Evolutionary conservation across 2,797 vertebrate genomes (phyloP).

Genomic region (Glossophaga mutica): DNA sequence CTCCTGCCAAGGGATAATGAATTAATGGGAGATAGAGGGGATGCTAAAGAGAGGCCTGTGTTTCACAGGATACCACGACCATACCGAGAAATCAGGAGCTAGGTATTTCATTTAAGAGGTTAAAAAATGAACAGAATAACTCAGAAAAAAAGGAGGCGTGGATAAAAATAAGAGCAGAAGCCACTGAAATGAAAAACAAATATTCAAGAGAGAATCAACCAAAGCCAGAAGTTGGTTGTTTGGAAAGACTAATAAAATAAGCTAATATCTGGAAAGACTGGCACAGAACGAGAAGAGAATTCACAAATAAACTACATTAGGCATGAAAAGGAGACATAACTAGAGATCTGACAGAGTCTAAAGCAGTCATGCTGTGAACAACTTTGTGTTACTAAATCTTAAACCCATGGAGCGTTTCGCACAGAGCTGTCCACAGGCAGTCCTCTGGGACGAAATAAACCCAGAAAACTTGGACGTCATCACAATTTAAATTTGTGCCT

Average conservation of each 20-base stretch:
- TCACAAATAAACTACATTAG: background rate
- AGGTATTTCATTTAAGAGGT: slow-evolving; percentile 46
- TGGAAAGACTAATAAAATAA: background rate
- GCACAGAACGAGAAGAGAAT: background rate
- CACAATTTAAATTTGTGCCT: background rate
- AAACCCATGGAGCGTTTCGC: background rate
- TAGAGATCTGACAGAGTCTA: background rate
- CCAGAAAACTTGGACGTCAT: background rate
- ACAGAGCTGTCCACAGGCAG: background rate
- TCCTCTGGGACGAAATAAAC: background rate
- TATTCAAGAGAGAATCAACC: background rate
- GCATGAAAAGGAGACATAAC: background rate
- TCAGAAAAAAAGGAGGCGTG: background rate
- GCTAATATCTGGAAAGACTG: background rate
- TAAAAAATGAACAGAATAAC: slow-evolving; percentile 10
- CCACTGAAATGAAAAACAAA: slow-evolving; percentile 49
- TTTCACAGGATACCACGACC: background rate
- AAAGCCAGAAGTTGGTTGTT: slow-evolving; percentile 30
- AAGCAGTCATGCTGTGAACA: background rate
- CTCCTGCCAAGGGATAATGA: slow-evolving; percentile 9
- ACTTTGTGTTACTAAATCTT: background rate
- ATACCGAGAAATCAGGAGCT: background rate
- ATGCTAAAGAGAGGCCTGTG: background rate
- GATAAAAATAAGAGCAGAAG: slow-evolving; percentile 43
- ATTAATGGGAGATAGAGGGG: background rate